A percentile compares a stretch with the other conserved stretches of the same genome.
Evolutionary conservation across 2,888 invertebrate species (phyloP).

Genomic region (Polylopha cassiicola): DNA sequence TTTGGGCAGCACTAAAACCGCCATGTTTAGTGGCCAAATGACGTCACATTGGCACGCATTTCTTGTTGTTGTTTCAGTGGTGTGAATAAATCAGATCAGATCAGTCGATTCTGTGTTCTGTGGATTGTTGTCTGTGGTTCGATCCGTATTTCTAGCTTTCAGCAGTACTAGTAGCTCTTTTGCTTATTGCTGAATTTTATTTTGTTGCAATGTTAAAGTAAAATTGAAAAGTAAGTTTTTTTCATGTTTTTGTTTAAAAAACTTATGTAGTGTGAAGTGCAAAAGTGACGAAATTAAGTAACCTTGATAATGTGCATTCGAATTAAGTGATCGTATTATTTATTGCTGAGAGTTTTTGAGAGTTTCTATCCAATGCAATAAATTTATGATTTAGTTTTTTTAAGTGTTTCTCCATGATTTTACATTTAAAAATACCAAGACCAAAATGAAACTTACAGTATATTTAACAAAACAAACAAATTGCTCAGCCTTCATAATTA

Average conservation of each 20-base stretch:
- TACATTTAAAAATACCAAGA: too few relatives aligned
- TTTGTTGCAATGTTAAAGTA: constrained; percentile 12
- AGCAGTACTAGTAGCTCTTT: constrained; percentile 9
- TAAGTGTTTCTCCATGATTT: too few relatives aligned
- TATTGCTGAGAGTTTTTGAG: constrained; percentile 4
- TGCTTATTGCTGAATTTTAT: constrained; percentile 10
- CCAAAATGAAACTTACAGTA: too few relatives aligned
- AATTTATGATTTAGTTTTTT: too few relatives aligned
- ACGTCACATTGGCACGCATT: too few relatives aligned
- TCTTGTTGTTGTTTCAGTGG: too few relatives aligned
- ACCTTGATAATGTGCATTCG: constrained; percentile 20
- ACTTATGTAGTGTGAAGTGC: background rate
- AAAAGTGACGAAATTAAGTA: constrained; percentile 3
- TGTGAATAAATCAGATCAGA: too few relatives aligned
- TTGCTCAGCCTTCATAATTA: constrained; percentile 20
- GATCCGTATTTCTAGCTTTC: constrained; percentile 12
- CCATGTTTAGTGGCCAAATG: too few relatives aligned
- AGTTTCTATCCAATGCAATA: too few relatives aligned
- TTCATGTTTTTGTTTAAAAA: background rate
- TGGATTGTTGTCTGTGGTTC: constrained; percentile 16
- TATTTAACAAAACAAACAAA: constrained; percentile 18
- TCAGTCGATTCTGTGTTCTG: too few relatives aligned
- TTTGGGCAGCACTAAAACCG: too few relatives aligned
- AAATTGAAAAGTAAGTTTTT: constrained; percentile 12
- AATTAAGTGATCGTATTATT: constrained; percentile 14